Percentiles rank a stretch among this genome's conserved stretches.
Conservation (phyloP, 2,888 invertebrate genomes). For the Eledona agricola region DNA sequence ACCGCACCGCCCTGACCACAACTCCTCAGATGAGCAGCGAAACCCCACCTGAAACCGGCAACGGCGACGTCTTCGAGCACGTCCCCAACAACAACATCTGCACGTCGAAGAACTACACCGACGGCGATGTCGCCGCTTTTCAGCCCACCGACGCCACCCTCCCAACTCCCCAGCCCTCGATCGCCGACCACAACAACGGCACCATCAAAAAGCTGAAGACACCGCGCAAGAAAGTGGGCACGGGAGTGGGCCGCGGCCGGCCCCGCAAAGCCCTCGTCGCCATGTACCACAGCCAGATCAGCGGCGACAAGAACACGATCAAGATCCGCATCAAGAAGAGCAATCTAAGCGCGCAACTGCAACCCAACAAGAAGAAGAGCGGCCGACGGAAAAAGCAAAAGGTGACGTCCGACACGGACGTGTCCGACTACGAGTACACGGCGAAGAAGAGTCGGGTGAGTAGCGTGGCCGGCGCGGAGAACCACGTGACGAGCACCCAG, state of each 20-base stretch:
- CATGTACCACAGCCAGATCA: slow-evolving; percentile 70
- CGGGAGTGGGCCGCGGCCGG: slow-evolving; percentile 57
- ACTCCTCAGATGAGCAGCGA: slow-evolving; percentile 1
- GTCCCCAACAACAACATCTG: slow-evolving; percentile 59
- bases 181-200: slow-evolving; percentile 51
- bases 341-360: slow-evolving; percentile 57
- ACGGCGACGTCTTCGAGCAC: slow-evolving; percentile 46
- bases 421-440: slow-evolving; percentile 64
- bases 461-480: slow-evolving; percentile 51
- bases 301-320: slow-evolving; percentile 73
- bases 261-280: slow-evolving; percentile 64
- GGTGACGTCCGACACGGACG: slow-evolving; percentile 63
- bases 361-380: slow-evolving; percentile 58
- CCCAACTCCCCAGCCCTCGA: no score
- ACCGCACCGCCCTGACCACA: slow-evolving; percentile 9
- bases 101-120: slow-evolving; percentile 18
- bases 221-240: slow-evolving; percentile 49
- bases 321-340: slow-evolving; percentile 77
- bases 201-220: slow-evolving; percentile 45
- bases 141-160: no score
- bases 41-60: slow-evolving; percentile 20
- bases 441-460: slow-evolving; percentile 49
- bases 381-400: slow-evolving; percentile 61
- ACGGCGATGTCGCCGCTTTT: slow-evolving; percentile 3
- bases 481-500: slow-evolving; percentile 54